phyloP scores from a whole-genome alignment of 1,140 invertebrate genomes.

The Propsilocerus akamusi region DNA sequence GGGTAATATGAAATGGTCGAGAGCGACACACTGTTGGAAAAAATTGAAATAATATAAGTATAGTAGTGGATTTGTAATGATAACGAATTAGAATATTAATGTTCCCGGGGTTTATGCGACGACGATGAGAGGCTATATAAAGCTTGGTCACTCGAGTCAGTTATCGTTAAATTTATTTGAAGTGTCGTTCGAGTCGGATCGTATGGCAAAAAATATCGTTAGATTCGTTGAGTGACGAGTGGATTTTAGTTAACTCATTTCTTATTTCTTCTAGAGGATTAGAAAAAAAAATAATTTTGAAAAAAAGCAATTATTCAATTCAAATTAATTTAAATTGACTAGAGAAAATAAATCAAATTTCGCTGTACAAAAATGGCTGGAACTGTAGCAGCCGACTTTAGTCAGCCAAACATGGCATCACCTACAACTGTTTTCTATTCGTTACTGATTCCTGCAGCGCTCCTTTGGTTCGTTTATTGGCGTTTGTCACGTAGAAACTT shows the following conservation, averaged over 20 bases:
- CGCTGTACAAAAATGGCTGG: neutral
- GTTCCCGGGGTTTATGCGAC: no score
- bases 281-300: no score
- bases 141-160: neutral
- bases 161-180: conserved; percentile 1
- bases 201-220: neutral
- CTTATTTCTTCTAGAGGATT: neutral
- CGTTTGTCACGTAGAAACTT: conserved; percentile 43
- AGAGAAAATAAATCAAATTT: no score
- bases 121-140: neutral
- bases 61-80: no score
- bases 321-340: no score
- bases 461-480: conserved; percentile 54
- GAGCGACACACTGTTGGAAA: no score
- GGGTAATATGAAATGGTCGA: no score
- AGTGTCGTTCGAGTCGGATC: neutral
- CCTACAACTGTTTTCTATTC: conserved; percentile 38
- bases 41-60: no score
- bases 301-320: no score
- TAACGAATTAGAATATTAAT: no score
- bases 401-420: conserved; percentile 25
- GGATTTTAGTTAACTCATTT: neutral
- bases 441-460: conserved; percentile 42
- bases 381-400: neutral
- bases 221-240: neutral